Conservation (phyloP, 1,140 invertebrate species). For the Colletes gigas region DNA sequence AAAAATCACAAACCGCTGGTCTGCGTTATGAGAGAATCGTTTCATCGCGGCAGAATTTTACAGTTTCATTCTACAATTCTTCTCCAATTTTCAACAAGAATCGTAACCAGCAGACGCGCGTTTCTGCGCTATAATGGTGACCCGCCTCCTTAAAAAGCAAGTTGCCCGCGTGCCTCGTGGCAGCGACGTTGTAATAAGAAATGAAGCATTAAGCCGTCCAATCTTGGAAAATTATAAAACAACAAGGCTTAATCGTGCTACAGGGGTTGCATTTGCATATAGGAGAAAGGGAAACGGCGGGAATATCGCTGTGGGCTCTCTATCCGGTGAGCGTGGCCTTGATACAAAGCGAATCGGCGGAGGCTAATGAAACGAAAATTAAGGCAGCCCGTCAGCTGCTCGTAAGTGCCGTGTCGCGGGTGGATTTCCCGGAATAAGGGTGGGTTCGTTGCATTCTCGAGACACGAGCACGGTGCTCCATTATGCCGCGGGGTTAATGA, state of each 20-base stretch:
- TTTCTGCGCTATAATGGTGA: neutral
- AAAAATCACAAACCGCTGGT: too few relatives aligned
- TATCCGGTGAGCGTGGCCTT: neutral
- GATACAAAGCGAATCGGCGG: slow-evolving; percentile 53
- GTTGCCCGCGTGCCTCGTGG: too few relatives aligned
- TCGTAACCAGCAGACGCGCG: neutral
- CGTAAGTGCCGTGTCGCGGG: slow-evolving; percentile 59
- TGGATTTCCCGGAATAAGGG: slow-evolving; percentile 37
- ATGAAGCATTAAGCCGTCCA: slow-evolving; percentile 33
- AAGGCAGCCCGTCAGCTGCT: slow-evolving; percentile 66
- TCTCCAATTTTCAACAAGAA: neutral
- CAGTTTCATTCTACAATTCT: neutral
- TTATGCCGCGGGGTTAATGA: slow-evolving; percentile 62
- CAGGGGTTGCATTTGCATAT: neutral
- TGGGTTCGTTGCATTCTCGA: slow-evolving; percentile 46
- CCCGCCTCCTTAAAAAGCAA: neutral
- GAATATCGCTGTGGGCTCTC: neutral
- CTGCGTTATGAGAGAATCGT: too few relatives aligned
- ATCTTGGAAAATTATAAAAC: slow-evolving; percentile 29
- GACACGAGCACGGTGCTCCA: slow-evolving; percentile 29
- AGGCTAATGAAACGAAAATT: slow-evolving; percentile 69
- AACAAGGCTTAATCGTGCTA: slow-evolving; percentile 20
- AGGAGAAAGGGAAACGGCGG: neutral
- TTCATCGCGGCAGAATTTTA: too few relatives aligned
- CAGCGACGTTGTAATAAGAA: neutral